phyloP scores from a whole-genome alignment of 2,113 vertebrate species.

The Empidonax traillii region DNA sequence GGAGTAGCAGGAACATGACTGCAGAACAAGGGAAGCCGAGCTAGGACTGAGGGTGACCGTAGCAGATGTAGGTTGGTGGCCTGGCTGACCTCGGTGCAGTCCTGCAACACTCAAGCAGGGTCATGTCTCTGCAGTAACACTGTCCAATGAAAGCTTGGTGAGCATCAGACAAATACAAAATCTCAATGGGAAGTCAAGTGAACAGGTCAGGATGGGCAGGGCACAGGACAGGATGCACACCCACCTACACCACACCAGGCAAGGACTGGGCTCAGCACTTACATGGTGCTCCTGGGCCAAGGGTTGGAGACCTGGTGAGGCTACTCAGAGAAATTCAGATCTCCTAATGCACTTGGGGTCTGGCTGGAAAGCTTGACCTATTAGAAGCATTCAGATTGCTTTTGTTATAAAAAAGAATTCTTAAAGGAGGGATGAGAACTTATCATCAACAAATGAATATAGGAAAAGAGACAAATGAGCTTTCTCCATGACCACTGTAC shows the following conservation, averaged over 20 bases:
- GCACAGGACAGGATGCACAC: neutral
- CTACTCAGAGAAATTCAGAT: neutral
- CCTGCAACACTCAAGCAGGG: neutral
- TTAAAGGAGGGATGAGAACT: neutral
- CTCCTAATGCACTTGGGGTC: neutral
- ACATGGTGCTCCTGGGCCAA: rapidly evolving
- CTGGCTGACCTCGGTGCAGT: neutral
- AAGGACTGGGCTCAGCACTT: rapidly evolving
- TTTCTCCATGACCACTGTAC: neutral
- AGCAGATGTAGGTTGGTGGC: neutral
- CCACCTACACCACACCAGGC: neutral
- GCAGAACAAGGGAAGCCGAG: neutral
- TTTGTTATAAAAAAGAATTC: neutral
- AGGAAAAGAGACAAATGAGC: neutral
- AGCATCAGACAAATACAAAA: neutral
- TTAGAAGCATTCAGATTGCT: neutral
- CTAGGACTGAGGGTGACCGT: rapidly evolving
- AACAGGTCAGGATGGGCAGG: neutral
- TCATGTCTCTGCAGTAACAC: neutral
- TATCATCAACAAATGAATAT: neutral
- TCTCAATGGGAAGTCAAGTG: neutral
- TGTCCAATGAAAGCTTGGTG: neutral
- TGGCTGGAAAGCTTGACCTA: neutral
- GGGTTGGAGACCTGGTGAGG: neutral
- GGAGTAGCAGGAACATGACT: neutral